A percentile compares a stretch with the other conserved stretches of the same genome.
These are phyloP conservation scores for Siderastrea siderea DNA, from an alignment of 92 coral and sea anemone species.

Conservation along the genomic window DNA sequence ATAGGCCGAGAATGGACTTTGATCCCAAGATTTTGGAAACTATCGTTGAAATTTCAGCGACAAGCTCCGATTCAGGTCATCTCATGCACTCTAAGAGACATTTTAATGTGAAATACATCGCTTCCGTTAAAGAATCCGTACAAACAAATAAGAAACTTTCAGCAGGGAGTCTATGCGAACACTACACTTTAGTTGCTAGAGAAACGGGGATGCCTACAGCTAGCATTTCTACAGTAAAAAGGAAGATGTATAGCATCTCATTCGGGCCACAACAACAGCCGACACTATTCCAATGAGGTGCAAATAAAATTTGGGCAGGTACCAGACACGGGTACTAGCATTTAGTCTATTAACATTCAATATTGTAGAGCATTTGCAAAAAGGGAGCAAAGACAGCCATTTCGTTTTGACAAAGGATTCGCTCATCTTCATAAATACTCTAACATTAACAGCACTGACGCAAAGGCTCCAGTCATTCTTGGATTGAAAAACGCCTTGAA, in stretches of 20 bases:
- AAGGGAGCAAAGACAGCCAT: slow-evolving; percentile 50
- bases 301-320: slow-evolving; percentile 48
- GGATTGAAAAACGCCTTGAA: slow-evolving; percentile 65
- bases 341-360: slow-evolving; percentile 32
- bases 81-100: slow-evolving; percentile 38
- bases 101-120: slow-evolving; percentile 31
- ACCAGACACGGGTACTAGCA: slow-evolving; percentile 39
- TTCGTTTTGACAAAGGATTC: slow-evolving; percentile 41
- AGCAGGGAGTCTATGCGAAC: slow-evolving; percentile 29
- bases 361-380: slow-evolving; percentile 48
- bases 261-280: slow-evolving; percentile 34
- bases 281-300: slow-evolving; percentile 27
- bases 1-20: slow-evolving; percentile 27
- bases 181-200: slow-evolving; percentile 23
- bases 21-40: slow-evolving; percentile 37
- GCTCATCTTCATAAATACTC: slow-evolving; percentile 48
- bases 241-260: slow-evolving; percentile 43
- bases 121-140: slow-evolving; percentile 22
- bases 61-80: slow-evolving; percentile 35
- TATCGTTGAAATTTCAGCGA: slow-evolving; percentile 34
- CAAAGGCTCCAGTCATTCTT: slow-evolving; percentile 58
- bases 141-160: slow-evolving; percentile 21
- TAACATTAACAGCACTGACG: slow-evolving; percentile 52
- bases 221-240: slow-evolving; percentile 31
- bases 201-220: slow-evolving; percentile 33